These are phyloP conservation scores for Anguilla marmorata DNA, from an alignment of 2,797 vertebrate genomes.

Conservation along the genomic window DNA sequence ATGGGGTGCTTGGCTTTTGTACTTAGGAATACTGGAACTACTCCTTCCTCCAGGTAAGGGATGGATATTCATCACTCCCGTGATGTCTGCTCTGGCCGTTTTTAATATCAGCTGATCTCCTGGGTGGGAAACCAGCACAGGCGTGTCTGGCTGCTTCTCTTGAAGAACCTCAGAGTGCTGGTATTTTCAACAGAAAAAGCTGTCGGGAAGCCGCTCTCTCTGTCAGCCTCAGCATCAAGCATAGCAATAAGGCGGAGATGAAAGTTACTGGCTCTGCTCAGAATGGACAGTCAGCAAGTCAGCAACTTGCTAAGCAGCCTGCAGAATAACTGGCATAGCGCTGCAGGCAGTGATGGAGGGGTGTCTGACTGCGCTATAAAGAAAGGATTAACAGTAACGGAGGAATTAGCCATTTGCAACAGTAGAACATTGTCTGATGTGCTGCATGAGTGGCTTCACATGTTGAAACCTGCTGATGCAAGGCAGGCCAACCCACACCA, in stretches of 20 bases:
- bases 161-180: neutral
- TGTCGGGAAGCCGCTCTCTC: neutral
- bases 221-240: neutral
- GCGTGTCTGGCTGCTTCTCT: neutral
- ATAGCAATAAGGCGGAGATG: neutral
- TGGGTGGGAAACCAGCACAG: neutral
- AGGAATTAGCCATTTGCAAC: neutral
- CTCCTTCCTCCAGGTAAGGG: neutral
- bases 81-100: neutral
- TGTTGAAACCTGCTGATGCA: neutral
- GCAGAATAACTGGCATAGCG: neutral
- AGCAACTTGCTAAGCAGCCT: slow-evolving; percentile 6
- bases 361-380: neutral
- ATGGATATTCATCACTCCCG: neutral
- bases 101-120: neutral
- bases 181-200: slow-evolving; percentile 11
- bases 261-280: neutral
- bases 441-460: neutral
- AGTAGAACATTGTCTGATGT: neutral
- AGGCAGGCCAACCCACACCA: neutral
- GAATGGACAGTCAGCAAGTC: slow-evolving; percentile 17
- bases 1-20: neutral
- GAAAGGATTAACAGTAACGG: neutral
- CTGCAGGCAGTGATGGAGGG: neutral
- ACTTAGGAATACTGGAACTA: neutral